Conservation (phyloP, 1,140 invertebrate genomes). For the Drosophila ogumai region DNA sequence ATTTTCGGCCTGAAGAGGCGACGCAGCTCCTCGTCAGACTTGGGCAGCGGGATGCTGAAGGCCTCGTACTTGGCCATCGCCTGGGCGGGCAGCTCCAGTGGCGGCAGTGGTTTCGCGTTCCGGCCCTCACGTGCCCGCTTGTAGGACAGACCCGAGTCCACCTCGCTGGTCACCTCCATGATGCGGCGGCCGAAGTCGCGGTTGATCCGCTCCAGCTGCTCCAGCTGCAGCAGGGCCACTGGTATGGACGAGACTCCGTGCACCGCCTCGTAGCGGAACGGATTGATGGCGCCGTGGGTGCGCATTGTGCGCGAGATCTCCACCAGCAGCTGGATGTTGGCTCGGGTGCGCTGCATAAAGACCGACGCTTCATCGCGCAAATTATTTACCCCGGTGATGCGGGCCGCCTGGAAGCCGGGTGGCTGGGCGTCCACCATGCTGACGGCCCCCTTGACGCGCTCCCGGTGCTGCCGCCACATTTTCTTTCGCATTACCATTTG, state of each 20-base stretch:
- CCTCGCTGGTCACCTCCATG: slow-evolving; percentile 27
- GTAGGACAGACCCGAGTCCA: slow-evolving; percentile 45
- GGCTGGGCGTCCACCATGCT: slow-evolving; percentile 45
- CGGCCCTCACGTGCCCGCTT: background rate
- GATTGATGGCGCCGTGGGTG: slow-evolving; percentile 56
- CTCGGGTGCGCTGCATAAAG: slow-evolving; percentile 63
- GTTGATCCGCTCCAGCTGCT: slow-evolving; percentile 50
- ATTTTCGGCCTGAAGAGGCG: slow-evolving; percentile 63
- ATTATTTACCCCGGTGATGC: slow-evolving; percentile 29
- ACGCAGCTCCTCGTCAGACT: slow-evolving; percentile 37
- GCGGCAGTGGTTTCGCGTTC: background rate
- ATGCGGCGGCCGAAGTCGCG: slow-evolving; percentile 45
- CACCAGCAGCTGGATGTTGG: slow-evolving; percentile 57
- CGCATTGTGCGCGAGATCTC: slow-evolving; percentile 51
- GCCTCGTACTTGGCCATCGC: slow-evolving; percentile 56
- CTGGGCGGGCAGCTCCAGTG: slow-evolving; percentile 28
- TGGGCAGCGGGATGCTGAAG: slow-evolving; percentile 43
- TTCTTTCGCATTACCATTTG: background rate
- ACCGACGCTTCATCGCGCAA: slow-evolving; percentile 47
- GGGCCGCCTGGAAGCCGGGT: slow-evolving; percentile 42
- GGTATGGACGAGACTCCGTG: slow-evolving; percentile 41
- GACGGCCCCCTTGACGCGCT: slow-evolving; percentile 35
- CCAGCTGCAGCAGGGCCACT: slow-evolving; percentile 22
- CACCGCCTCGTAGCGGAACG: slow-evolving; percentile 47
- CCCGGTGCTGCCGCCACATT: slow-evolving; percentile 63